phyloP scores from a whole-genome alignment of 1,140 invertebrate genomes.

The Mesaphorura yosii region DNA sequence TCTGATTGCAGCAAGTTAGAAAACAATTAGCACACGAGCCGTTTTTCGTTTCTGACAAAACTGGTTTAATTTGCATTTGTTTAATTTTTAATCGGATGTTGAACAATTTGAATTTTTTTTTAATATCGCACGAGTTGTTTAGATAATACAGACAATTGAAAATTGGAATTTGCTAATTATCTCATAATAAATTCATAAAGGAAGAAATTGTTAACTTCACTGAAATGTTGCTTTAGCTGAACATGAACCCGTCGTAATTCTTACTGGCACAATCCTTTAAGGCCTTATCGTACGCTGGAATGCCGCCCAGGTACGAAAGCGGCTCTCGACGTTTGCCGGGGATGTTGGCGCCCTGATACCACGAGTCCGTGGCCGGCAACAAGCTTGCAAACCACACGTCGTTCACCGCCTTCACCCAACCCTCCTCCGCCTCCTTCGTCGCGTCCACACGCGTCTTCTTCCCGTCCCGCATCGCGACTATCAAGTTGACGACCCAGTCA shows the following conservation, averaged over 20 bases:
- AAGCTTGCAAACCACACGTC: neutral
- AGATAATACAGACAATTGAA: too few species aligned
- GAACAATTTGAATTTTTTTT: too few species aligned
- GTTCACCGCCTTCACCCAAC: neutral
- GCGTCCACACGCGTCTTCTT: neutral
- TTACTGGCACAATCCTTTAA: neutral
- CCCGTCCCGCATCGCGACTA: neutral
- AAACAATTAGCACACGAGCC: too few species aligned
- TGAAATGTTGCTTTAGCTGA: too few species aligned
- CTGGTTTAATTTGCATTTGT: too few species aligned
- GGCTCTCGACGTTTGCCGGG: neutral
- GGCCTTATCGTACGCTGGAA: neutral
- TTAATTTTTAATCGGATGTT: too few species aligned
- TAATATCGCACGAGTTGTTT: too few species aligned
- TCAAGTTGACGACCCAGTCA: neutral
- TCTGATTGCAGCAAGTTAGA: too few species aligned
- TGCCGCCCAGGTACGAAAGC: neutral
- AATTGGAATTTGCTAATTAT: too few species aligned
- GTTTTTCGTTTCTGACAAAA: too few species aligned
- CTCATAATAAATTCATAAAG: too few species aligned
- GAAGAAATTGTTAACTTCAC: too few species aligned
- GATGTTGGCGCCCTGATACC: neutral
- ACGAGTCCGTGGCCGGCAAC: neutral
- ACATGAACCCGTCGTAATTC: neutral
- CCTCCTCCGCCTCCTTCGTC: neutral